These are phyloP conservation scores for Gorsachius goisagi DNA, from an alignment of 2,113 vertebrate species.

Conservation along the genomic window DNA sequence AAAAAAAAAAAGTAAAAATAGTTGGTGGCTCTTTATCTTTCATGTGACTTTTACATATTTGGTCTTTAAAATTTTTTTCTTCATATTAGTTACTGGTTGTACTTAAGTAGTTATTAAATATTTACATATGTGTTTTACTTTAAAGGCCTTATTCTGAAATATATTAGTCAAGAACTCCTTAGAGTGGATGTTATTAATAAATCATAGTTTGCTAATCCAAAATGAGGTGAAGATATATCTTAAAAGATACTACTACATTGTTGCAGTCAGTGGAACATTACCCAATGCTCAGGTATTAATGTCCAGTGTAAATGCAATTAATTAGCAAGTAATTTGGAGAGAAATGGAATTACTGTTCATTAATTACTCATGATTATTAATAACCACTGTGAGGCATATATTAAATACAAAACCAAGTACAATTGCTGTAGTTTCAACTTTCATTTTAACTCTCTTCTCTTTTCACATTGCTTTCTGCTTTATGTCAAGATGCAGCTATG, in stretches of 20 bases:
- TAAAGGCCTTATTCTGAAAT: not conserved
- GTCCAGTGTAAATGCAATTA: constrained; percentile 26
- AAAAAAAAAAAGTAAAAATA: not conserved
- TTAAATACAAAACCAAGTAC: not conserved
- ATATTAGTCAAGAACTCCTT: not conserved
- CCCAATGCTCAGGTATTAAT: not conserved
- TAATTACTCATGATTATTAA: not conserved
- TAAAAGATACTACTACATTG: not conserved
- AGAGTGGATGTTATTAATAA: not conserved
- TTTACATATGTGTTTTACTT: not conserved
- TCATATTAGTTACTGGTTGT: not conserved
- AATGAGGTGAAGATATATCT: not conserved
- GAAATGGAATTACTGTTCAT: not conserved
- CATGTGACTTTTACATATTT: not conserved
- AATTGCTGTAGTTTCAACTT: not conserved
- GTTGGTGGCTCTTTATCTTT: not conserved
- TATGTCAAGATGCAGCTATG: not conserved
- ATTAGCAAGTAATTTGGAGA: constrained; percentile 15
- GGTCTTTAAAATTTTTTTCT: not conserved
- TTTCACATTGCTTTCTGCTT: not conserved
- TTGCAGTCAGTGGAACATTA: not conserved
- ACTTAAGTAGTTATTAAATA: not conserved
- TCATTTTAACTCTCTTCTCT: not conserved
- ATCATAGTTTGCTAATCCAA: not conserved
- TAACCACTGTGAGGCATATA: not conserved